Evolutionary conservation across 1,140 invertebrate species (phyloP).

Genomic region (Scaptomyza graminum): DNA sequence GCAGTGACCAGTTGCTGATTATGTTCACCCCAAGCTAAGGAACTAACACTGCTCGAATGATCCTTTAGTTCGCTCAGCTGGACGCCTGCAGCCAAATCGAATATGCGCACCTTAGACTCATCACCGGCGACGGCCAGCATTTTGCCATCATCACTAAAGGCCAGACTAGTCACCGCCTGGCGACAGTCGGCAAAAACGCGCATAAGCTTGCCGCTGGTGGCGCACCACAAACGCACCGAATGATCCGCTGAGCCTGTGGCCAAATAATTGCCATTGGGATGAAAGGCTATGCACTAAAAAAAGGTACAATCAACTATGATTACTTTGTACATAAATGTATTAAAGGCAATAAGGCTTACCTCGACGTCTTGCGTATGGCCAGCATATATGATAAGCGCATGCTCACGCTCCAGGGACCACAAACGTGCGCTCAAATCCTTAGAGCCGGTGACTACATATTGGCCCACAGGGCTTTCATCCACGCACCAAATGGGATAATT

Average conservation of each 20-base stretch:
- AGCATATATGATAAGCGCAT: slow-evolving; percentile 91
- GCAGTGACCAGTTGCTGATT: slow-evolving; percentile 89
- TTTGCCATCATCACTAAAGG: slow-evolving; percentile 92
- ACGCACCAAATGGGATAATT: slow-evolving; percentile 94
- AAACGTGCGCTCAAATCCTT: slow-evolving; percentile 93
- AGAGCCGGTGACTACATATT: slow-evolving; percentile 92
- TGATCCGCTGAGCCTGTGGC: slow-evolving; percentile 92
- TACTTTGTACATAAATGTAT: neutral
- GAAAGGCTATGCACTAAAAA: slow-evolving; percentile 88
- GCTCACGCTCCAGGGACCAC: slow-evolving; percentile 92
- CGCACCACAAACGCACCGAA: slow-evolving; percentile 90
- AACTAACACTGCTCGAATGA: slow-evolving; percentile 90
- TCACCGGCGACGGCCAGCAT: slow-evolving; percentile 90
- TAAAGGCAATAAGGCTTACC: slow-evolving; percentile 80
- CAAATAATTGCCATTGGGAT: slow-evolving; percentile 92
- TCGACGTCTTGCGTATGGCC: slow-evolving; percentile 94
- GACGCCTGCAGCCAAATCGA: slow-evolving; percentile 85
- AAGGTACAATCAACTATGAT: neutral
- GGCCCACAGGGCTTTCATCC: slow-evolving; percentile 89
- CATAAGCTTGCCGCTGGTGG: slow-evolving; percentile 87
- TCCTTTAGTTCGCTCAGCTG: slow-evolving; percentile 89
- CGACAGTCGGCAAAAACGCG: slow-evolving; percentile 92
- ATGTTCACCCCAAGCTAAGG: slow-evolving; percentile 88
- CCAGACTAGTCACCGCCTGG: slow-evolving; percentile 89
- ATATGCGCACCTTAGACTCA: slow-evolving; percentile 86